Conservation (phyloP, 2,113 vertebrate genomes). For the Ascaphus truei region DNA sequence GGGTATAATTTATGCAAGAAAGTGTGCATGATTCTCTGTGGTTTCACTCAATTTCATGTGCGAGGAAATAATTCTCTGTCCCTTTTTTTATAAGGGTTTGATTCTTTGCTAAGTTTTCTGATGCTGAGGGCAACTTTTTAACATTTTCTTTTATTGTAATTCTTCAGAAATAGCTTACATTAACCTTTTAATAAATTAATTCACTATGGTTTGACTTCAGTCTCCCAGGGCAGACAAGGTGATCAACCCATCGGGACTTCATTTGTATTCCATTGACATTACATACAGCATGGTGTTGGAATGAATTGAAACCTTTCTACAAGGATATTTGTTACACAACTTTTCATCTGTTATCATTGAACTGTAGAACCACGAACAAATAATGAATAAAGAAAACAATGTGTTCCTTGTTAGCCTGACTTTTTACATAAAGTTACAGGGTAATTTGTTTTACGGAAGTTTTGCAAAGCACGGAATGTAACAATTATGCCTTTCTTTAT, state of each 20-base stretch:
- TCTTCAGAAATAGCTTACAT: constrained; percentile 32
- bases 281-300: constrained; percentile 11
- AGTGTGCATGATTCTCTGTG: neutral
- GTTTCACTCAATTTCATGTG: constrained; percentile 26
- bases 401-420: no score
- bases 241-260: neutral
- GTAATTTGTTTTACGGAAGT: no score
- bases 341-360: no score
- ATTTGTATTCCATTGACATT: constrained; percentile 3
- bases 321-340: no score
- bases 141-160: constrained; percentile 29
- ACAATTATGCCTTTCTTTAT: neutral
- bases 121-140: constrained; percentile 28
- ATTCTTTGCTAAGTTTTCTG: constrained; percentile 11
- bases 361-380: no score
- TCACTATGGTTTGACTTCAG: constrained; percentile 19
- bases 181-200: constrained; percentile 36
- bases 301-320: neutral
- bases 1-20: constrained; percentile 26
- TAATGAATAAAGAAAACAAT: no score
- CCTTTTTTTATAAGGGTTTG: constrained; percentile 3
- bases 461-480: neutral
- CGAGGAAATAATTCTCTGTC: constrained; percentile 13
- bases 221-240: constrained; percentile 22
- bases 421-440: no score